phyloP scores from a whole-genome alignment of 1,140 invertebrate species.

The Rhopalosiphum padi region DNA sequence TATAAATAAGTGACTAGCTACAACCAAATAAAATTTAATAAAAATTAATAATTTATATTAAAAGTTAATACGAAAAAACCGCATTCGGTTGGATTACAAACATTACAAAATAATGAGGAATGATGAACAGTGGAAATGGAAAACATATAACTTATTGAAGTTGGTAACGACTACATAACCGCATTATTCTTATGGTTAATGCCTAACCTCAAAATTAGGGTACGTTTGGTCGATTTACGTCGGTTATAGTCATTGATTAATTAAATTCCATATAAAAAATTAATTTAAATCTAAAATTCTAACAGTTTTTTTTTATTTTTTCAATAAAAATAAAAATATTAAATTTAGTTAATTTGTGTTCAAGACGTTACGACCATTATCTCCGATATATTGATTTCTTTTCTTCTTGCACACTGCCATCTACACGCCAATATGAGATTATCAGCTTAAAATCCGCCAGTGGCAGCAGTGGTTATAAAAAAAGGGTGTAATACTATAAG shows the following conservation, averaged over 20 bases:
- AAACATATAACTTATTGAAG: conserved; percentile 13
- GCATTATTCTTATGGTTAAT: not conserved
- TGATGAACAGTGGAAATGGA: not conserved
- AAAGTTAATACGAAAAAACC: not conserved
- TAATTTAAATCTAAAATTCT: not conserved
- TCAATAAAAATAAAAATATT: not conserved
- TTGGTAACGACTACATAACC: conserved; percentile 33
- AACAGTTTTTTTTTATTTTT: not conserved
- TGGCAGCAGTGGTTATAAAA: conserved; percentile 15
- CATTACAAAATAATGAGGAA: not conserved
- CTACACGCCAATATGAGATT: not conserved
- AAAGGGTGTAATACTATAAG: conserved; percentile 10
- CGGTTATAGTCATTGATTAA: not conserved
- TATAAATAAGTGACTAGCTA: conserved; percentile 7
- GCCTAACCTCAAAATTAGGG: conserved; percentile 18
- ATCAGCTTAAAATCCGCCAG: not conserved
- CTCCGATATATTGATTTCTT: not conserved
- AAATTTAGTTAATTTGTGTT: not conserved
- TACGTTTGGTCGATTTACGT: not conserved
- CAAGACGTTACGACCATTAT: not conserved
- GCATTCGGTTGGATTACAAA: not conserved
- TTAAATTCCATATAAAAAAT: not conserved
- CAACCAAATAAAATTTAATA: not conserved
- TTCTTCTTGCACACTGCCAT: not conserved
- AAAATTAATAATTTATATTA: not conserved